Evolutionary conservation across 2,113 vertebrate species (phyloP).

Genomic region (Elgaria multicarinata): DNA sequence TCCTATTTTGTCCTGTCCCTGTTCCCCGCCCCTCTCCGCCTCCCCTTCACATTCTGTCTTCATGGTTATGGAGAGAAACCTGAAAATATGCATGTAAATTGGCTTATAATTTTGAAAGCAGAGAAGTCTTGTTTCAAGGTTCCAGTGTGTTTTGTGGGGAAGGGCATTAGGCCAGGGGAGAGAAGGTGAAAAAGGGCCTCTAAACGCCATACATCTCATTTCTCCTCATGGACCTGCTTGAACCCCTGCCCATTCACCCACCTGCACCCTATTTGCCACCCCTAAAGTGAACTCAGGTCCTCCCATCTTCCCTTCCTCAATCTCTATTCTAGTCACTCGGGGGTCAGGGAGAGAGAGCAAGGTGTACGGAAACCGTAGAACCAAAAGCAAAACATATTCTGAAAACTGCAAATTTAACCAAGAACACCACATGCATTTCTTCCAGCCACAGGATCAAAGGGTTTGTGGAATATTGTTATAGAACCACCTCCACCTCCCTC

Average conservation of each 20-base stretch:
- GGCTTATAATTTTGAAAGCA: neutral
- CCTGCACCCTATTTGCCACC: neutral
- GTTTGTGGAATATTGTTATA: neutral
- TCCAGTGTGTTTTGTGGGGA: neutral
- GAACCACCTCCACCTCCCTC: neutral
- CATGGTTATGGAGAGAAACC: neutral
- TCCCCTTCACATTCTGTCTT: neutral
- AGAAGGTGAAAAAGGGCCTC: neutral
- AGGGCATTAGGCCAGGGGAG: neutral
- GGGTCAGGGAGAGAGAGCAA: neutral
- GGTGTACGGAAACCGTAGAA: neutral
- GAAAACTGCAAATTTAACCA: neutral
- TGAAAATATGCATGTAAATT: neutral
- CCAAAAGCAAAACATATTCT: neutral
- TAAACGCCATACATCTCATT: neutral
- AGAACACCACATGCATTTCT: neutral
- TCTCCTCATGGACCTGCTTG: neutral
- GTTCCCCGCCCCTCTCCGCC: neutral
- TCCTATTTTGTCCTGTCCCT: neutral
- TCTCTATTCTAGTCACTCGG: neutral
- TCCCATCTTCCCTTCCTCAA: neutral
- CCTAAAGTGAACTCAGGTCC: neutral
- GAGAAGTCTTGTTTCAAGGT: neutral
- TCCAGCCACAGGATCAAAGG: neutral
- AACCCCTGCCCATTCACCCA: neutral